Percentiles rank a stretch among this genome's conserved stretches.
Evolutionary conservation across 1,140 invertebrate species (phyloP).

Genomic region (Asobara japonica): DNA sequence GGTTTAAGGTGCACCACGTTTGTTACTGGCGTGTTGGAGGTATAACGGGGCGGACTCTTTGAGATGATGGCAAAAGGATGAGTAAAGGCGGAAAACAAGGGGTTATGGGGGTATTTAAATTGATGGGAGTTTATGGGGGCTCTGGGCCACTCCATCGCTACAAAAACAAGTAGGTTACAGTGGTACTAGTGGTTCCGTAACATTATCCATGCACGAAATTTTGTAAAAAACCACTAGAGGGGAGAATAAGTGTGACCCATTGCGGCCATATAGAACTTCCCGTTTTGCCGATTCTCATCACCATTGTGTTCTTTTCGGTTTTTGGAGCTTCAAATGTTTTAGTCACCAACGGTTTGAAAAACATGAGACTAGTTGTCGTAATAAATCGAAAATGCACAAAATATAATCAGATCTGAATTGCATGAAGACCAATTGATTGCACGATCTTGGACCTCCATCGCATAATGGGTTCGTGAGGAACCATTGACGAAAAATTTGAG

Average conservation of each 20-base stretch:
- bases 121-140: neutral
- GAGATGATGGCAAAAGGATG: neutral
- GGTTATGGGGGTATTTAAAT: neutral
- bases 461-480: too few relatives aligned
- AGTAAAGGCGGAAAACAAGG: neutral
- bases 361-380: neutral
- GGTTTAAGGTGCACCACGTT: slow-evolving; percentile 15
- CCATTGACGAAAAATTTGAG: too few relatives aligned
- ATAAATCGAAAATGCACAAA: too few relatives aligned
- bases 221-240: neutral
- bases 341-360: neutral
- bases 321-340: neutral
- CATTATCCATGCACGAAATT: neutral
- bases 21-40: neutral
- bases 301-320: neutral
- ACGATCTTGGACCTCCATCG: too few relatives aligned
- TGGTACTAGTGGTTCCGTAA: neutral
- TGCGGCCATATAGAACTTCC: neutral
- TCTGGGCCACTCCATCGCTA: neutral
- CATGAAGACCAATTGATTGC: too few relatives aligned
- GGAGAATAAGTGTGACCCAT: neutral
- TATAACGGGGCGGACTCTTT: slow-evolving; percentile 11
- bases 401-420: too few relatives aligned
- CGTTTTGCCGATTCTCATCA: neutral
- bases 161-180: neutral